Evolutionary conservation across 1,140 invertebrate genomes (phyloP).

Genomic region (Uloborus diversus): DNA sequence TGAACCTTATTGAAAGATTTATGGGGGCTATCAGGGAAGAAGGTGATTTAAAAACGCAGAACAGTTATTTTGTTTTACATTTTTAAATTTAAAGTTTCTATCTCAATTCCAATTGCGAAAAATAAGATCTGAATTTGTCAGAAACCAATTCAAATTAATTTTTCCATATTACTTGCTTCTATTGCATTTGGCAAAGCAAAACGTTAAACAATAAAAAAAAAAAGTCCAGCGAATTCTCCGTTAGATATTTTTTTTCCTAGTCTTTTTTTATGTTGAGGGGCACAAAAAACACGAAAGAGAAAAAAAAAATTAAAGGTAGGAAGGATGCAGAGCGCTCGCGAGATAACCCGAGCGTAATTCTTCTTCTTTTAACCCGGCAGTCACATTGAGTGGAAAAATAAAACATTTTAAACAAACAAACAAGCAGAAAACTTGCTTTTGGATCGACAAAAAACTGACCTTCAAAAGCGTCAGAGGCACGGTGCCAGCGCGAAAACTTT

Average conservation of each 20-base stretch:
- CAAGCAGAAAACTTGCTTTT: conserved; percentile 21
- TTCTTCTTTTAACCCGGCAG: conserved; percentile 31
- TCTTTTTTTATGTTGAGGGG: background rate
- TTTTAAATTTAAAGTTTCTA: too few species aligned
- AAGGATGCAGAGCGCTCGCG: background rate
- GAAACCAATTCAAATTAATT: too few species aligned
- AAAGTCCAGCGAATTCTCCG: background rate
- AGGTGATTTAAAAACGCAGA: too few species aligned
- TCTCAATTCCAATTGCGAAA: too few species aligned
- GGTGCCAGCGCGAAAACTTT: conserved; percentile 12
- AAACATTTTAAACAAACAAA: conserved; percentile 46
- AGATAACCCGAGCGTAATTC: background rate
- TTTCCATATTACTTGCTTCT: too few species aligned
- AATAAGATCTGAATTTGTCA: too few species aligned
- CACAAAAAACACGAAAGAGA: background rate
- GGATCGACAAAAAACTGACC: conserved; percentile 19
- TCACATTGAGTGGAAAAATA: conserved; percentile 38
- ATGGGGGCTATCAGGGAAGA: too few species aligned
- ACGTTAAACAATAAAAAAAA: too few species aligned
- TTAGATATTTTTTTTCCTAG: background rate
- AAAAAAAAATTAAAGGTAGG: background rate
- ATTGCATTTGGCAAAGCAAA: too few species aligned
- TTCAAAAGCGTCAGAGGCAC: conserved; percentile 30
- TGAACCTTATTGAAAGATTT: too few species aligned
- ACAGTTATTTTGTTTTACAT: too few species aligned